Conservation (phyloP, 2,888 invertebrate genomes). For the Clivina fossor region DNA sequence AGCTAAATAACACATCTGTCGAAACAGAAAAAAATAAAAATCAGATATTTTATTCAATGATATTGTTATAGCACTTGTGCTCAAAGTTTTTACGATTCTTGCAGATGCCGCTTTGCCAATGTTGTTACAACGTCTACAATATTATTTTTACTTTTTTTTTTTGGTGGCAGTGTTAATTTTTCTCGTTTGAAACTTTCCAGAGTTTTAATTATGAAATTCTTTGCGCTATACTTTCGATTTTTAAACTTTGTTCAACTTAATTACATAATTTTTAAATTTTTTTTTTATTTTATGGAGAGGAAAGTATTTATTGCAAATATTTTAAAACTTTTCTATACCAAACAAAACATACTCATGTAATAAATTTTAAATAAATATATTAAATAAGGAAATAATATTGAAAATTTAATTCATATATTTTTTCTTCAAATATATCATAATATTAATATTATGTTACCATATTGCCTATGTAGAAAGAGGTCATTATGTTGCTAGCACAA, state of each 20-base stretch:
- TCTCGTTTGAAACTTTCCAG: neutral
- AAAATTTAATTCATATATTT: too few relatives aligned
- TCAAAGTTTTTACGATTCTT: conserved; percentile 13
- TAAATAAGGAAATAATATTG: too few relatives aligned
- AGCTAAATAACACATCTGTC: too few relatives aligned
- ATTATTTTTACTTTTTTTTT: conserved; percentile 1
- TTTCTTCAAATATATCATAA: too few relatives aligned
- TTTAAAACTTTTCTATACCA: too few relatives aligned
- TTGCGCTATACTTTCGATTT: neutral
- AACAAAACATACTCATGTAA: too few relatives aligned
- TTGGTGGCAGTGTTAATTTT: neutral
- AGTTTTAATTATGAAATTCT: neutral
- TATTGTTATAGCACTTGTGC: conserved; percentile 3
- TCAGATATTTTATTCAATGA: conserved; percentile 11
- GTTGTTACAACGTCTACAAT: too few relatives aligned
- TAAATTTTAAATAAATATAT: too few relatives aligned
- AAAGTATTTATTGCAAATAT: neutral
- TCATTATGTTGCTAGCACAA: too few relatives aligned
- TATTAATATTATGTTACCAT: too few relatives aligned
- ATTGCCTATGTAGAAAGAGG: too few relatives aligned
- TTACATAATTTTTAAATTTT: neutral
- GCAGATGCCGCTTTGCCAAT: conserved; percentile 8
- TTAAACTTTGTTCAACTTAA: neutral
- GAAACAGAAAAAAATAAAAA: conserved; percentile 13
- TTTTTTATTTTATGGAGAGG: neutral